Percentiles rank a stretch among this genome's conserved stretches.
phyloP scores from a whole-genome alignment of 2,888 invertebrate species.

The Synanthedon vespiformis region DNA sequence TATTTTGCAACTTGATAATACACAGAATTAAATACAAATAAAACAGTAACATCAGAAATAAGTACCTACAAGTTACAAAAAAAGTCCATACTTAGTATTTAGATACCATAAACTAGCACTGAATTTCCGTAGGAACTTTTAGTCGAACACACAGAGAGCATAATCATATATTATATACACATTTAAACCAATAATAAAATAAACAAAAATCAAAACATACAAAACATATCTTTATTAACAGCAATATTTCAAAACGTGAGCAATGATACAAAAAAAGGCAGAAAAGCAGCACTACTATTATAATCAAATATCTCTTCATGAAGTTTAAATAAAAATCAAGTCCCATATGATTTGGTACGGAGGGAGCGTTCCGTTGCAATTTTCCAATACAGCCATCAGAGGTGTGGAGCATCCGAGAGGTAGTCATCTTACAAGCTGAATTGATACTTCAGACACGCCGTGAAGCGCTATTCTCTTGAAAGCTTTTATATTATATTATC shows the following conservation, averaged over 20 bases:
- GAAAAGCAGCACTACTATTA: conserved; percentile 8
- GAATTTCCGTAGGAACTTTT: too few relatives aligned
- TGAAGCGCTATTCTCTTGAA: conserved; percentile 65
- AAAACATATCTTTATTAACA: too few relatives aligned
- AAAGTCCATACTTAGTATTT: too few relatives aligned
- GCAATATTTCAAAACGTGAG: too few relatives aligned
- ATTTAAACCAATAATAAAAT: too few relatives aligned
- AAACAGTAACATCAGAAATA: neutral
- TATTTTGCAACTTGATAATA: neutral
- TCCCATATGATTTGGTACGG: conserved; percentile 34
- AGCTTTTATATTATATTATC: conserved; percentile 71
- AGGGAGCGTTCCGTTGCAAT: conserved; percentile 38
- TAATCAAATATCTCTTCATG: conserved; percentile 15
- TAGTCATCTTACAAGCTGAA: conserved; percentile 64
- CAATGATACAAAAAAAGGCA: too few relatives aligned
- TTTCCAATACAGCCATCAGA: conserved; percentile 61
- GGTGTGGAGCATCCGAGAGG: conserved; percentile 46
- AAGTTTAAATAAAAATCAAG: conserved; percentile 57
- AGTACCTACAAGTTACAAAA: too few relatives aligned
- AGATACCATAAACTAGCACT: too few relatives aligned
- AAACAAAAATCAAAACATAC: too few relatives aligned
- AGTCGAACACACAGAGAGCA: too few relatives aligned
- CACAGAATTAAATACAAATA: neutral
- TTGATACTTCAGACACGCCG: conserved; percentile 66
- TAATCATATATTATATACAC: too few relatives aligned